phyloP scores from a whole-genome alignment of 2,888 invertebrate species.

The Acanthosepion lycidas region DNA sequence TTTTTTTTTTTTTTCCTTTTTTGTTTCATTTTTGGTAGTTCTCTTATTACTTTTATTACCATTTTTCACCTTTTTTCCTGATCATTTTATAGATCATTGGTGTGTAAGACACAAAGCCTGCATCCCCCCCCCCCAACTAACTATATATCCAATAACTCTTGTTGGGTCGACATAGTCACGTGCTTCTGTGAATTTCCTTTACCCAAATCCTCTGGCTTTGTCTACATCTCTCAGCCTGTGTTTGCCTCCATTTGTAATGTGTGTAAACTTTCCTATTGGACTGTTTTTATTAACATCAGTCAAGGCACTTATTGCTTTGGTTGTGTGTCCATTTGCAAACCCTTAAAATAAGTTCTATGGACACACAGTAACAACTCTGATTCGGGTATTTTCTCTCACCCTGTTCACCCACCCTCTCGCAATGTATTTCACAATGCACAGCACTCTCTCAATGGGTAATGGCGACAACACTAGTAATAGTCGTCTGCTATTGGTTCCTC shows the following conservation, averaged over 20 bases:
- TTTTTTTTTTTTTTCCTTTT: no score
- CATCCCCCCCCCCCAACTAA: accelerated
- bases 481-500: neutral
- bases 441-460: neutral
- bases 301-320: neutral
- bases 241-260: neutral
- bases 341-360: neutral
- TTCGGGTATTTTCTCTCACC: neutral
- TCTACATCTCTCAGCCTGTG: neutral
- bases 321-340: neutral
- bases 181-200: neutral
- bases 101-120: no score
- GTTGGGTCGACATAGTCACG: neutral
- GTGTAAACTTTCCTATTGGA: neutral
- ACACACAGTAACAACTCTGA: neutral
- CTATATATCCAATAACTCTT: neutral
- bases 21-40: no score
- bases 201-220: neutral
- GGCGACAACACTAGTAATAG: neutral
- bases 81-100: no score
- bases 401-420: no score
- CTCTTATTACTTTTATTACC: no score
- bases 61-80: no score
- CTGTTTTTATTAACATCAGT: neutral
- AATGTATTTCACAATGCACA: neutral